Conservation (phyloP, 1,140 invertebrate genomes). For the Mesaphorura yosii region DNA sequence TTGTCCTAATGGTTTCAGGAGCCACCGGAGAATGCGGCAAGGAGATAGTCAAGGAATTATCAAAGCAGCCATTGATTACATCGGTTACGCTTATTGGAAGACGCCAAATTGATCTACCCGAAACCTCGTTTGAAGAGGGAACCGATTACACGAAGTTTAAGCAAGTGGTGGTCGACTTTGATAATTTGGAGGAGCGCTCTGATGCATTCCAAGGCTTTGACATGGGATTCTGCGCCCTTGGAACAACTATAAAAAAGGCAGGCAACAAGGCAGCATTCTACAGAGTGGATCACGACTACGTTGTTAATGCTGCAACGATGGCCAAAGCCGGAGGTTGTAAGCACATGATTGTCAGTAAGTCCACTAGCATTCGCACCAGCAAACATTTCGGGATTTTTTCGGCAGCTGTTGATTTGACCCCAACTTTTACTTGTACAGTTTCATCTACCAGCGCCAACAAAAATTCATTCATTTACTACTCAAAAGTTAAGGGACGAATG, state of each 20-base stretch:
- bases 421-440: no score
- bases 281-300: slow-evolving; percentile 47
- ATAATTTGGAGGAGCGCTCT: slow-evolving; percentile 39
- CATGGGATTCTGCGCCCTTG: slow-evolving; percentile 44
- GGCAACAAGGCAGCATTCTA: slow-evolving; percentile 42
- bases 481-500: slow-evolving; percentile 35
- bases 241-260: slow-evolving; percentile 44
- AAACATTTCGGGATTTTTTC: no score
- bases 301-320: slow-evolving; percentile 40
- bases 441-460: slow-evolving; percentile 36
- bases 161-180: slow-evolving; percentile 43
- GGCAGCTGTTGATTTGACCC: no score
- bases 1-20: slow-evolving; percentile 12
- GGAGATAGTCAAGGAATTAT: slow-evolving; percentile 38
- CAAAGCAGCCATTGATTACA: slow-evolving; percentile 35
- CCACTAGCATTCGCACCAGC: no score
- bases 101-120: slow-evolving; percentile 34
- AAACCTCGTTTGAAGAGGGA: slow-evolving; percentile 16
- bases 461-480: slow-evolving; percentile 34
- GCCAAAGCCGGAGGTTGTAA: slow-evolving; percentile 40
- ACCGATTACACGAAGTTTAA: slow-evolving; percentile 29
- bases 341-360: slow-evolving; percentile 42
- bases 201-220: slow-evolving; percentile 40
- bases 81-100: slow-evolving; percentile 40
- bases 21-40: slow-evolving; percentile 35